Conservation (phyloP, 2,888 invertebrate species). For the Gymnocheta viridis region DNA sequence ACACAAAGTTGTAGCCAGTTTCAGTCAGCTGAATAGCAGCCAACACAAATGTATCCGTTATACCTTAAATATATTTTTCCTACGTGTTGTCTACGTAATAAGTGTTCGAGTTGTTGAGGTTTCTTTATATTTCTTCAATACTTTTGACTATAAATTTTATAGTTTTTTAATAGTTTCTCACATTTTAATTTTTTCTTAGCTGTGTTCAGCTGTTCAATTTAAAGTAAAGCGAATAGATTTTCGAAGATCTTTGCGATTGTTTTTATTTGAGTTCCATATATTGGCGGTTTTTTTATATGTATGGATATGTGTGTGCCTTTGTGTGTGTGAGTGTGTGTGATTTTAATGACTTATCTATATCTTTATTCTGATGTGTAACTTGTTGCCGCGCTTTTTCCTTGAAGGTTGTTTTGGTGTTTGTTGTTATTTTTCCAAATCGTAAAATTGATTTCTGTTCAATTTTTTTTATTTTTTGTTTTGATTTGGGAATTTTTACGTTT, state of each 20-base stretch:
- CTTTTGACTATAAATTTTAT: slow-evolving; percentile 73
- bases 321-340: slow-evolving; percentile 16
- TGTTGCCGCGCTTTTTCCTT: slow-evolving; percentile 35
- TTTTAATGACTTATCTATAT: slow-evolving; percentile 71
- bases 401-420: not conserved
- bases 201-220: slow-evolving; percentile 47
- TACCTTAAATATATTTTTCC: slow-evolving; percentile 29
- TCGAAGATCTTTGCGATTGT: slow-evolving; percentile 22
- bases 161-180: slow-evolving; percentile 81
- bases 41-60: slow-evolving; percentile 37
- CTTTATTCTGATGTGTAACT: slow-evolving; percentile 63
- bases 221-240: slow-evolving; percentile 29
- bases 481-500: slow-evolving; percentile 43
- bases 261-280: not conserved
- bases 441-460: slow-evolving; percentile 61
- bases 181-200: slow-evolving; percentile 70
- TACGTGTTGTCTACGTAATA: slow-evolving; percentile 49
- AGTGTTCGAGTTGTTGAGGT: slow-evolving; percentile 58
- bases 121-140: slow-evolving; percentile 43
- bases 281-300: not conserved
- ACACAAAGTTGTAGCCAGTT: slow-evolving; percentile 25
- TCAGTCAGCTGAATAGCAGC: slow-evolving; percentile 2
- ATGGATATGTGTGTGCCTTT: not conserved
- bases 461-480: slow-evolving; percentile 49
- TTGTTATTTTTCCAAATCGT: slow-evolving; percentile 55